Evolutionary conservation across 2,113 vertebrate species (phyloP).

Genomic region (Argyrosomus japonicus): DNA sequence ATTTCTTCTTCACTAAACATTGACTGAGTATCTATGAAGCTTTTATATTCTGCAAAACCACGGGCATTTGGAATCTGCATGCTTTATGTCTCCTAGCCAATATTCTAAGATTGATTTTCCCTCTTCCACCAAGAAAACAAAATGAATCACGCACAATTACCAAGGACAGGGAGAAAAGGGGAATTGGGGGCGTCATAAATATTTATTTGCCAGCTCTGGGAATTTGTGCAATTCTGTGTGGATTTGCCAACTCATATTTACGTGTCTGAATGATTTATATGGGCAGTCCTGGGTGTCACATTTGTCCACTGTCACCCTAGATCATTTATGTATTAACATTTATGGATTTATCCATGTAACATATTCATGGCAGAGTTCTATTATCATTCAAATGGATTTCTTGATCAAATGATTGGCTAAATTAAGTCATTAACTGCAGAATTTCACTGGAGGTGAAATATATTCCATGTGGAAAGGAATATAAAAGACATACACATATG

Average conservation of each 20-base stretch:
- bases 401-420: constrained; percentile 63
- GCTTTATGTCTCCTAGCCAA: constrained; percentile 72
- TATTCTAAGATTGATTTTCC: constrained; percentile 84
- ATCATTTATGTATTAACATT: constrained; percentile 80
- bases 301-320: constrained; percentile 80
- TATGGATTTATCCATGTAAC: constrained; percentile 67
- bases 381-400: constrained; percentile 65
- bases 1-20: constrained; percentile 51
- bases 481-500: background rate
- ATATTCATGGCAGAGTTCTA: constrained; percentile 53
- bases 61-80: constrained; percentile 72
- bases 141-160: constrained; percentile 85
- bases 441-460: constrained; percentile 43
- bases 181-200: constrained; percentile 82
- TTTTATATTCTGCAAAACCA: constrained; percentile 57
- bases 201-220: constrained; percentile 82
- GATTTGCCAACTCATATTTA: constrained; percentile 84
- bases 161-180: constrained; percentile 74
- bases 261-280: constrained; percentile 86
- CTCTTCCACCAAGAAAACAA: constrained; percentile 78
- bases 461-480: constrained; percentile 18
- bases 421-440: constrained; percentile 59
- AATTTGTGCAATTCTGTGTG: constrained; percentile 83
- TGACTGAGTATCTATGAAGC: constrained; percentile 51
- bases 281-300: constrained; percentile 76